phyloP scores from a whole-genome alignment of 1,140 invertebrate species.

The Bacillus rossius region DNA sequence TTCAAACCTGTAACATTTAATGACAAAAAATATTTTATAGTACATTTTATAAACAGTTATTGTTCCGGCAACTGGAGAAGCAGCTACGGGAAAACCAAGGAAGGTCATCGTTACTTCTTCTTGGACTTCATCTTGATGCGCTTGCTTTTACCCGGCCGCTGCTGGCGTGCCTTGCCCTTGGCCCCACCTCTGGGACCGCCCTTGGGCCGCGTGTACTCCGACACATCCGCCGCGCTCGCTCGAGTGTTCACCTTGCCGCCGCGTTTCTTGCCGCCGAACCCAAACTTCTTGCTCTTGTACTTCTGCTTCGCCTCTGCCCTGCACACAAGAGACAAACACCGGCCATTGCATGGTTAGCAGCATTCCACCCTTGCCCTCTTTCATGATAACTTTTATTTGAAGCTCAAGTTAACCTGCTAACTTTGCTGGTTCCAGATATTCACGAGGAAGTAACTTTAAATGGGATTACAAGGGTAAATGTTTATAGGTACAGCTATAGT shows the following conservation, averaged over 20 bases:
- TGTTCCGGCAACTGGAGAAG: too few species aligned
- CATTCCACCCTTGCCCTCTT: too few species aligned
- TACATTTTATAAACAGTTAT: too few species aligned
- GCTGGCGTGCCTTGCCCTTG: not conserved
- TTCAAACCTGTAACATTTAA: not conserved
- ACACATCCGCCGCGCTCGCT: conserved; percentile 63
- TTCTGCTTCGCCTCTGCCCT: not conserved
- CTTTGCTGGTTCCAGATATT: too few species aligned
- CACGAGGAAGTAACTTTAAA: too few species aligned
- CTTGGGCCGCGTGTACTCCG: conserved; percentile 48
- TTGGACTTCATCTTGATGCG: conserved; percentile 7
- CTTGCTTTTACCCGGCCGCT: conserved; percentile 4
- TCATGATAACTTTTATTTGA: too few species aligned
- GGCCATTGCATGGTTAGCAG: too few species aligned
- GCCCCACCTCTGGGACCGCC: not conserved
- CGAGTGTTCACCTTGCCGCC: conserved; percentile 84
- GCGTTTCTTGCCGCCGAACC: conserved; percentile 94
- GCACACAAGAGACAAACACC: not conserved
- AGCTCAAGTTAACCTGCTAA: too few species aligned
- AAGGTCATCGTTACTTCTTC: too few species aligned
- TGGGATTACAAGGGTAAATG: too few species aligned
- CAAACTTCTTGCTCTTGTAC: conserved; percentile 80
- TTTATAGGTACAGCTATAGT: too few species aligned
- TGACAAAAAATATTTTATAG: not conserved
- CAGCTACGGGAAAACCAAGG: too few species aligned